Evolutionary conservation across 92 coral and sea anemone genomes (phyloP).

Genomic region (Palythoa heliodiscus): DNA sequence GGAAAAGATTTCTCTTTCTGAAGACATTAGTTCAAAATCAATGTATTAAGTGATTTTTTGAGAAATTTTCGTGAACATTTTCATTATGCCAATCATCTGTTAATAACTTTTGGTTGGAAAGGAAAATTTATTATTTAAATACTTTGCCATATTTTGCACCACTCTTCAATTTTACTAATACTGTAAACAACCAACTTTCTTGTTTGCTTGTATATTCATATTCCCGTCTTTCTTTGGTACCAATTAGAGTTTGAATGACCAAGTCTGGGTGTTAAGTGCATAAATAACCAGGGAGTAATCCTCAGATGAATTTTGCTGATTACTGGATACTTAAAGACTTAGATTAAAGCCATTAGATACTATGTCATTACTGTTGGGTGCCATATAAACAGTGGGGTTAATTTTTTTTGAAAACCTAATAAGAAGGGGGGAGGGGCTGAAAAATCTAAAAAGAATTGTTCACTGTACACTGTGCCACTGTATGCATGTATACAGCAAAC

Average conservation of each 20-base stretch:
- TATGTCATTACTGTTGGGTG: too few species aligned
- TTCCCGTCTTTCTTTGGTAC: not conserved
- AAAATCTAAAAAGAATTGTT: too few species aligned
- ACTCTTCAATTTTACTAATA: not conserved
- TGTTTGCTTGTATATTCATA: not conserved
- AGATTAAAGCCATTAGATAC: too few species aligned
- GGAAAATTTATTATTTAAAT: not conserved
- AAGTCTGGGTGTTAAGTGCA: too few species aligned
- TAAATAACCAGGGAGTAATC: too few species aligned
- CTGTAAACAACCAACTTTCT: not conserved
- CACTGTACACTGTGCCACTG: too few species aligned
- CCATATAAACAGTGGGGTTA: too few species aligned
- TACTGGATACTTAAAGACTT: too few species aligned
- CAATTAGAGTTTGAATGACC: not conserved
- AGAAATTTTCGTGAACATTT: not conserved
- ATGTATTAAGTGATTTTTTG: not conserved
- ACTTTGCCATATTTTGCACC: not conserved
- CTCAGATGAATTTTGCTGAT: not conserved
- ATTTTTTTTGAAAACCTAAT: too few species aligned
- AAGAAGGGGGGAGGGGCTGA: too few species aligned
- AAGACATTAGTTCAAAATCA: not conserved
- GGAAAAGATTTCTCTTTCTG: not conserved
- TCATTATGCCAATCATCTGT: not conserved
- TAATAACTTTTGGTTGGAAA: not conserved
- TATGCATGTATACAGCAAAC: too few species aligned